Evolutionary conservation across 2,888 invertebrate genomes (phyloP).

Genomic region (Amiota communis): DNA sequence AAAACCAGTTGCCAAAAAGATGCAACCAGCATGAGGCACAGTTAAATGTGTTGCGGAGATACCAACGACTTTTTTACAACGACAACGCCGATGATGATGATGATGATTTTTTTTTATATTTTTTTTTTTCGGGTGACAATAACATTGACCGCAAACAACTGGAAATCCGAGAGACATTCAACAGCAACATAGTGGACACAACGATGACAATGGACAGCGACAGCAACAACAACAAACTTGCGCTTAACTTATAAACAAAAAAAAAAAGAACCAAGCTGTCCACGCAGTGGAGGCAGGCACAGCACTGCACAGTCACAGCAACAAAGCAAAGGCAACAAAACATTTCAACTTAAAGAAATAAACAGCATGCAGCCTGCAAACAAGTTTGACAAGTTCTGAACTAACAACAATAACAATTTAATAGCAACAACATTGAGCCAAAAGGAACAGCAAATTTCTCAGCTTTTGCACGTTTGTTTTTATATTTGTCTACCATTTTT

Average conservation of each 20-base stretch:
- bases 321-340: not conserved
- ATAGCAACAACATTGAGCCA: constrained; percentile 51
- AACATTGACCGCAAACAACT: constrained; percentile 57
- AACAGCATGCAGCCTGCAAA: constrained; percentile 52
- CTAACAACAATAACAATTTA: constrained; percentile 38
- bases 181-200: constrained; percentile 13
- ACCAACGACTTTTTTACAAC: constrained; percentile 47
- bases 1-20: constrained; percentile 24
- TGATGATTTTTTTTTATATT: constrained; percentile 27
- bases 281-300: not conserved
- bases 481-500: constrained; percentile 11
- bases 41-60: constrained; percentile 42
- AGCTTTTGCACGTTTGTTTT: constrained; percentile 27
- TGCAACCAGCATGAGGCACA: constrained; percentile 35
- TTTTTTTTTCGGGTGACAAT: constrained; percentile 60
- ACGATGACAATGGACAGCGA: constrained; percentile 19
- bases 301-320: too few relatives aligned
- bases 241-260: not conserved
- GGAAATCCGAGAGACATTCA: not conserved
- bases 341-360: not conserved
- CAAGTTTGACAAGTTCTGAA: constrained; percentile 63
- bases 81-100: too few relatives aligned
- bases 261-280: not conserved
- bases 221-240: constrained; percentile 22
- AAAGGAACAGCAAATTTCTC: constrained; percentile 49